These are phyloP conservation scores for Okamejei kenojei DNA, from an alignment of 2,797 vertebrate species.

Conservation along the genomic window DNA sequence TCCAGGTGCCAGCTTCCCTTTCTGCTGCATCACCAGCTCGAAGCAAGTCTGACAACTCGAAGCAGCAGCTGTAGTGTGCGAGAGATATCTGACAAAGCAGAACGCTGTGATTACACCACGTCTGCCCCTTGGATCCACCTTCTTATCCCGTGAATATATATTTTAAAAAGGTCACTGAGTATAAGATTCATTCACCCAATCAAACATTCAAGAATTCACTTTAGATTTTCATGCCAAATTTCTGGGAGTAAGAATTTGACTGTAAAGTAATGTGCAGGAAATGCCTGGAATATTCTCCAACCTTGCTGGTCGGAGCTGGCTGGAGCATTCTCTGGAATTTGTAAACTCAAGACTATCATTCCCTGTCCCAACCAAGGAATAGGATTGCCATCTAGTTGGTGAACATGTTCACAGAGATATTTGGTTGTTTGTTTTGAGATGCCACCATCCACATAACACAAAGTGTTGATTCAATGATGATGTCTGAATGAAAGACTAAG, in stretches of 20 bases:
- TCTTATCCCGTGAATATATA: background rate
- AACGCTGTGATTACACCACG: too few relatives aligned
- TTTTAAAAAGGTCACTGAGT: background rate
- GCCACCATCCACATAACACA: background rate
- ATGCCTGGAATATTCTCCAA: conserved; percentile 8
- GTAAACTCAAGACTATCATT: background rate
- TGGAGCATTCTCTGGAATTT: background rate
- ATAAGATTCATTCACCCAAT: background rate
- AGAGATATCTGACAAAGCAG: background rate
- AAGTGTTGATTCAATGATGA: background rate
- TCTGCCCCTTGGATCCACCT: background rate
- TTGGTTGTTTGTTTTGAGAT: conserved; percentile 8
- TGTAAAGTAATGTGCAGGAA: conserved; percentile 4
- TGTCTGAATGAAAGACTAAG: background rate
- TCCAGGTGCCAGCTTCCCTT: background rate
- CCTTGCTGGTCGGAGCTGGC: background rate
- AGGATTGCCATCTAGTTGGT: background rate
- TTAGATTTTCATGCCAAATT: background rate
- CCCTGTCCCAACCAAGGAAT: background rate
- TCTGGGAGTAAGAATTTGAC: background rate
- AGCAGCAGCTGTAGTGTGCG: background rate
- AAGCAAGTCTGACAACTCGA: background rate
- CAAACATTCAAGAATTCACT: background rate
- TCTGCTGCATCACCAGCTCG: background rate
- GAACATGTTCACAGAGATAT: background rate